Evolutionary conservation across 1,140 invertebrate species (phyloP), one percentile per base, ranked within the genome.

Genomic region (Stenopsyche tienmushanensis): DNA sequence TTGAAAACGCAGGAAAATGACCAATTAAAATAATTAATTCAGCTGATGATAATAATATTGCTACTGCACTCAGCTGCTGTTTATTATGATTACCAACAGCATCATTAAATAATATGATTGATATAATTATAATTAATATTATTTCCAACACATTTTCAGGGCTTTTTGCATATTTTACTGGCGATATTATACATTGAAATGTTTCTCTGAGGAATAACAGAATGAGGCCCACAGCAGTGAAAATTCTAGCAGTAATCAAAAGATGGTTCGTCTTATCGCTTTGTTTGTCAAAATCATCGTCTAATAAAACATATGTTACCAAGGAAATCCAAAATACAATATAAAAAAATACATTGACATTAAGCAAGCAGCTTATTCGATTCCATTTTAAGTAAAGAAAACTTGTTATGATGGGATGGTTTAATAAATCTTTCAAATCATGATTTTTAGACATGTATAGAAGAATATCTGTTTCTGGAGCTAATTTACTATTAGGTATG

Each of bases 321-420:
- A 92, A 77, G 20, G 86, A 79, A 1, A 86, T 59, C 72, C 87
- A 89, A 72, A 92, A 89, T 0, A 87, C 65, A 0, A 86, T 73
- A 74, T 92, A 93, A 66, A 91, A 84, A 1, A 83, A 72, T 21
- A 92, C 84, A 74, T 92, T 92, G 1, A 83, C 75, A 57, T 86
- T 87, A 70, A 91, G 89, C 8, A 90, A 78, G n/a, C 84, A 82
- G 24, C 87, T 84, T 62, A 92, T 87, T 62, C 85, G 81, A 71
- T 88, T 83, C 90, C 90, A 93, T 75, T 93, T 93, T n/a, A 93
- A 78, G 72, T 88, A 87, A 1, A 93, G 73, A 71, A 92, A 92
- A 66, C 89, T 91, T 0, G 88, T 86, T 8, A 93, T 84, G 0
- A 93, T 76, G 1, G 91, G 91, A 78, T 93, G 91, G 70, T 86